Conservation (phyloP, 2,113 vertebrate species). For the Platichthys flesus region DNA sequence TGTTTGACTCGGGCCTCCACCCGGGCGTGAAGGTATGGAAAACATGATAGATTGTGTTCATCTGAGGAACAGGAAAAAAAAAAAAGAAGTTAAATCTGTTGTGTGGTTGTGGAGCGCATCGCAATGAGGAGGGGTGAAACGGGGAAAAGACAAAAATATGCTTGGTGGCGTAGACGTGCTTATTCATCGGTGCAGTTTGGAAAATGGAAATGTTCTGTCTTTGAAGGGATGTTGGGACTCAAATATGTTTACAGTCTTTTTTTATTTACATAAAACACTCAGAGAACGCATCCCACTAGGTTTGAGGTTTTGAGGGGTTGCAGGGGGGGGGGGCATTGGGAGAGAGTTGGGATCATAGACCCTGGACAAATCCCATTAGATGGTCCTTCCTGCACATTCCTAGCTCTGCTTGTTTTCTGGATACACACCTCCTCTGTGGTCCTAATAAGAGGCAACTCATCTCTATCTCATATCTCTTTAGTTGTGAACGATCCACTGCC, state of each 20-base stretch:
- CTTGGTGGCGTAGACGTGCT: constrained; percentile 21
- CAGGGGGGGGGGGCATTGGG: no score
- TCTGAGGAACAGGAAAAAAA: constrained; percentile 52
- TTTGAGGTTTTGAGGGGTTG: no score
- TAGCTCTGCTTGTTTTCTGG: no score
- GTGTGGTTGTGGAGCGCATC: constrained; percentile 53
- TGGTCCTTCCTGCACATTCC: no score
- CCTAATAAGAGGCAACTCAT: not conserved
- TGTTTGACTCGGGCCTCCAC: constrained; percentile 91
- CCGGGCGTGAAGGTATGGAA: constrained; percentile 87
- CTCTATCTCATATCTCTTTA: constrained; percentile 13
- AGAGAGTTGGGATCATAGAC: no score
- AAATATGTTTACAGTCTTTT: not conserved
- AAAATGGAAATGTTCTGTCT: constrained; percentile 17
- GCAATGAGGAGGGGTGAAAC: constrained; percentile 46
- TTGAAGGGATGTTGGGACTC: constrained; percentile 1
- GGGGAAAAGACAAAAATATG: constrained; percentile 35
- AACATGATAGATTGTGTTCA: constrained; percentile 69
- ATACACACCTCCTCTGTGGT: no score
- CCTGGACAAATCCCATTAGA: no score
- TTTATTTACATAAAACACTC: no score
- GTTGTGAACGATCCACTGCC: not conserved
- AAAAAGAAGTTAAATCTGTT: constrained; percentile 24
- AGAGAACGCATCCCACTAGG: no score
- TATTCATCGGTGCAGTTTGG: not conserved